These are phyloP conservation scores for Spermophilus dauricus DNA, from an alignment of 2,113 vertebrate genomes.

Conservation along the genomic window DNA sequence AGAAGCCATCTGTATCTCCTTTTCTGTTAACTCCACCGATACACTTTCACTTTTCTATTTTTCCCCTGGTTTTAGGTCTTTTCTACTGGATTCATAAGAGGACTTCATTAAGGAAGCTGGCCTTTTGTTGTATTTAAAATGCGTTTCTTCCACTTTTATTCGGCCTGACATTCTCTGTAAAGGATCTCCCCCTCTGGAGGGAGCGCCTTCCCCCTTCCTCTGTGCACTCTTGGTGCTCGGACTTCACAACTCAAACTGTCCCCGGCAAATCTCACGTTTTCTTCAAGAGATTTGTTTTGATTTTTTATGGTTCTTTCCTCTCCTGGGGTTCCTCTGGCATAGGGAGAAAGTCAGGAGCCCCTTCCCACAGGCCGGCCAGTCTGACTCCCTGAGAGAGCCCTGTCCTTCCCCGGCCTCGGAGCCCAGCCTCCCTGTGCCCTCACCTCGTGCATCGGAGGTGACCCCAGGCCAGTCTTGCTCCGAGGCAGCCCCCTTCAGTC, in stretches of 20 bases:
- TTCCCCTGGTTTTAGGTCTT: too few relatives aligned
- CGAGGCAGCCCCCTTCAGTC: fast-evolving
- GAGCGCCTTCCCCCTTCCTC: too few relatives aligned
- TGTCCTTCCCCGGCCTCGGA: fast-evolving
- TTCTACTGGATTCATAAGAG: background rate
- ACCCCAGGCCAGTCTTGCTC: fast-evolving
- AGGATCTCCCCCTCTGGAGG: background rate
- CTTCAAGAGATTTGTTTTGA: background rate
- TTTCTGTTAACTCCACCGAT: background rate
- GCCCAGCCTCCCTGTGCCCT: background rate
- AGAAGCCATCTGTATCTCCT: background rate
- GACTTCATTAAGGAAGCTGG: background rate
- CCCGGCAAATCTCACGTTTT: background rate
- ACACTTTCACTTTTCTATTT: too few relatives aligned
- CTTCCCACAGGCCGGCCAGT: fast-evolving
- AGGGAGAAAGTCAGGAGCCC: background rate
- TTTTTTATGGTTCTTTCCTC: background rate
- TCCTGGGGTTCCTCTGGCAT: background rate
- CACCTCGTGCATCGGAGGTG: background rate
- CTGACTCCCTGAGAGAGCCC: background rate
- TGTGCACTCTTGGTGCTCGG: too few relatives aligned
- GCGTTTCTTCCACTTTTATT: fast-evolving
- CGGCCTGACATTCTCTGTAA: background rate
- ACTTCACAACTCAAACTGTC: background rate
- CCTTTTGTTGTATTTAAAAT: background rate